Evolutionary conservation across 2,888 invertebrate genomes (phyloP).

Genomic region (Mythimna pallens): DNA sequence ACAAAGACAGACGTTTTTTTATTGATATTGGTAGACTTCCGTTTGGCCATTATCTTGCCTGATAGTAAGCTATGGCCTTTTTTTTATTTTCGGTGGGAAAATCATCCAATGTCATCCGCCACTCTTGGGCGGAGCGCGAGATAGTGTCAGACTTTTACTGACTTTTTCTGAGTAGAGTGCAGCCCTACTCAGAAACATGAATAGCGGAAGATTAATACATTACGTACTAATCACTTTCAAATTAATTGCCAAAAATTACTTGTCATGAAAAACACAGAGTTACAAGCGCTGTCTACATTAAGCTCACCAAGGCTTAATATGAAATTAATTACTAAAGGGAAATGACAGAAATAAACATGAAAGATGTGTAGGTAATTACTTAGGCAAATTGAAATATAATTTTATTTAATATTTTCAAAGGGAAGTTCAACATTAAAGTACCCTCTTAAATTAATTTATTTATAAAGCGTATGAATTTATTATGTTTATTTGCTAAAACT

Average conservation of each 20-base stretch:
- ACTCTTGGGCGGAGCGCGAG: too few species aligned
- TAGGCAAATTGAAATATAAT: conserved; percentile 42
- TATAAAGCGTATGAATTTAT: conserved; percentile 21
- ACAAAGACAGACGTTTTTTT: too few species aligned
- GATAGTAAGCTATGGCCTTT: too few species aligned
- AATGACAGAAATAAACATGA: conserved; percentile 45
- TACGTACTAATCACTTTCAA: background rate
- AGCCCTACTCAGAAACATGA: background rate
- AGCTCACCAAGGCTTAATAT: conserved; percentile 23
- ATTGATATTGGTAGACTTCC: too few species aligned
- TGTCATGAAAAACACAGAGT: conserved; percentile 3
- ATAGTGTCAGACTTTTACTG: too few species aligned
- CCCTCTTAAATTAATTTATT: conserved; percentile 21
- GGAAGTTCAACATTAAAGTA: conserved; percentile 27
- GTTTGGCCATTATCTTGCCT: too few species aligned
- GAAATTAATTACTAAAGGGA: conserved; percentile 39
- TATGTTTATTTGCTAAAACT: conserved; percentile 1
- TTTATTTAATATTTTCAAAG: conserved; percentile 31
- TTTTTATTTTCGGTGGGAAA: too few species aligned
- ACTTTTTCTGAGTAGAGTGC: too few species aligned
- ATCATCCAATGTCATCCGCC: too few species aligned
- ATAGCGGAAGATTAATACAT: conserved; percentile 4
- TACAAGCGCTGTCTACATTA: conserved; percentile 12
- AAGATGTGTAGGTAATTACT: conserved; percentile 32
- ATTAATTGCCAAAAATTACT: conserved; percentile 29